phyloP scores from a whole-genome alignment of 2,888 invertebrate genomes.

The Drosophila cognata region DNA sequence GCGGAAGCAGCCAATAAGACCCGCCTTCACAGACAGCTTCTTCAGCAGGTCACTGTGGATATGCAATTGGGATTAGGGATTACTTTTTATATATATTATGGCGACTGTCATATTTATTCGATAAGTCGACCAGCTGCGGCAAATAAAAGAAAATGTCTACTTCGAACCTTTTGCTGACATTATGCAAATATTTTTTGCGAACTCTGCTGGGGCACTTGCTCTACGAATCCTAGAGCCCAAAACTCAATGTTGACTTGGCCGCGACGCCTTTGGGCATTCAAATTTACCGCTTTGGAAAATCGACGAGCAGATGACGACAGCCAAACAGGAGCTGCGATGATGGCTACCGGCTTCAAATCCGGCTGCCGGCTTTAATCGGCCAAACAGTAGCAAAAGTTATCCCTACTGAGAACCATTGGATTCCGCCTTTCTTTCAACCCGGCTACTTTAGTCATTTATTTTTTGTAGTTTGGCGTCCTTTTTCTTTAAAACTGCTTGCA shows the following conservation, averaged over 20 bases:
- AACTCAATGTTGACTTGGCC: constrained; percentile 40
- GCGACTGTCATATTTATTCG: constrained; percentile 62
- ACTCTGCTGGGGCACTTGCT: constrained; percentile 9
- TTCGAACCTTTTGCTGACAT: constrained; percentile 42
- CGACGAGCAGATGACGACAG: constrained; percentile 26
- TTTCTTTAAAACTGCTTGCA: constrained; percentile 22
- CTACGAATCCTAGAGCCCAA: neutral
- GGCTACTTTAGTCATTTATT: constrained; percentile 23
- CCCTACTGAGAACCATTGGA: neutral
- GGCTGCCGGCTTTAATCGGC: constrained; percentile 21
- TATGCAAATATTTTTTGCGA: constrained; percentile 72
- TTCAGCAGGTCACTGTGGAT: constrained; percentile 90
- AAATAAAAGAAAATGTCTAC: constrained; percentile 21
- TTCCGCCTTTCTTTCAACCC: neutral
- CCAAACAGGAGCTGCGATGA: constrained; percentile 1
- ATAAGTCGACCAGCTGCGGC: constrained; percentile 52
- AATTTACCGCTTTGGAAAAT: constrained; percentile 51
- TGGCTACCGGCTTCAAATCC: constrained; percentile 17
- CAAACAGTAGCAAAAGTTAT: constrained; percentile 23
- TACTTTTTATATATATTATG: constrained; percentile 45
- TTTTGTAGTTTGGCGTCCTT: constrained; percentile 7
- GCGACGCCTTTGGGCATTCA: constrained; percentile 53
- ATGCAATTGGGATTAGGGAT: constrained; percentile 65
- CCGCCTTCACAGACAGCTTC: constrained; percentile 93
- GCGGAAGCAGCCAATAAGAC: constrained; percentile 96